phyloP scores from a whole-genome alignment of 2,888 invertebrate species.

The Hirtodrosophila alboralis region DNA sequence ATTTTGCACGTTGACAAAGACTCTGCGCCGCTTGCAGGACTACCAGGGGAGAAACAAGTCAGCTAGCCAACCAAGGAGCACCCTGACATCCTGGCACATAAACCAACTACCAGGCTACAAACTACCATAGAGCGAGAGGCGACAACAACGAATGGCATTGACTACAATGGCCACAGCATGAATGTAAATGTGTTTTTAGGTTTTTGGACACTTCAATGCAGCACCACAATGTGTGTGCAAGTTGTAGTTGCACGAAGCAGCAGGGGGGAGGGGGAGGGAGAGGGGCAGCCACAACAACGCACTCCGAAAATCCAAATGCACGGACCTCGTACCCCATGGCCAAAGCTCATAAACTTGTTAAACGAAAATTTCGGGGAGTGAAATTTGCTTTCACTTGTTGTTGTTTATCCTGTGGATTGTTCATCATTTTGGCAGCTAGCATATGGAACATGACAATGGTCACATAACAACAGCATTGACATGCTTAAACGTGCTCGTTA shows the following conservation, averaged over 20 bases:
- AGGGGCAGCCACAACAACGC: conserved; percentile 9
- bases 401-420: conserved; percentile 37
- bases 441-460: conserved; percentile 32
- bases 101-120: conserved; percentile 18
- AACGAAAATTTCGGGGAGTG: conserved; percentile 52
- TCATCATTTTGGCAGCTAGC: conserved; percentile 60
- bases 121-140: conserved; percentile 1
- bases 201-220: conserved; percentile 43
- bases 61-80: conserved; percentile 25
- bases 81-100: conserved; percentile 32
- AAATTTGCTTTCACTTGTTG: conserved; percentile 35
- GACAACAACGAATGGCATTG: conserved; percentile 23
- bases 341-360: conserved; percentile 68
- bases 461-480: conserved; percentile 46
- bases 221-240: conserved; percentile 17
- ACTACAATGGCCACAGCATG: conserved; percentile 53
- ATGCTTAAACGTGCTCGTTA: conserved; percentile 60
- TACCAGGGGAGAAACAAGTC: conserved; percentile 22
- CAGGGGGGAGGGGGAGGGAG: neutral
- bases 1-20: conserved; percentile 64
- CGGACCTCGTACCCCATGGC: conserved; percentile 27
- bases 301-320: conserved; percentile 53
- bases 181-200: conserved; percentile 51
- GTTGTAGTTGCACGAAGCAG: neutral
- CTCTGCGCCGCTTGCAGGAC: conserved; percentile 16